Percentiles rank a stretch among this genome's conserved stretches.
These are phyloP conservation scores for Dicycla oo DNA, from an alignment of 2,888 invertebrate genomes.

Conservation along the genomic window DNA sequence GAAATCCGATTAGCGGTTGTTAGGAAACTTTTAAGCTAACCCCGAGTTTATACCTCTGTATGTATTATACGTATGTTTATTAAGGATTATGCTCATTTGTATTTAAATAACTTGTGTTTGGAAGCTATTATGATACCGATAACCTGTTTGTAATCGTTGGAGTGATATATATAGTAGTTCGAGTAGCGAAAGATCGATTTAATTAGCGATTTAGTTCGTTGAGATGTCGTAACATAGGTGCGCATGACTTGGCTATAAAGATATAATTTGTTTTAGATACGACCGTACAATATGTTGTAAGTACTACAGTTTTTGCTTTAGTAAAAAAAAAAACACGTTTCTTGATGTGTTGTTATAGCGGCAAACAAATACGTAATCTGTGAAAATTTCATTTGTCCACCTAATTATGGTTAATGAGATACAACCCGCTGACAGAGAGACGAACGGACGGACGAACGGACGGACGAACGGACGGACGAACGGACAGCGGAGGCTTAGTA, in stretches of 20 bases:
- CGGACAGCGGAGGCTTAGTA: no score
- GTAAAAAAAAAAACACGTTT: no score
- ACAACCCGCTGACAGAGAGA: no score
- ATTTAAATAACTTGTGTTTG: conserved; percentile 50
- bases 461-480: no score
- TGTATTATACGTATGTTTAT: conserved; percentile 25
- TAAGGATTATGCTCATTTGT: conserved; percentile 43
- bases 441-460: no score
- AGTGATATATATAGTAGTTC: conserved; percentile 18
- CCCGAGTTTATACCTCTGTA: conserved; percentile 4
- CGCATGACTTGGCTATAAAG: conserved; percentile 10
- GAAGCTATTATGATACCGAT: conserved; percentile 18
- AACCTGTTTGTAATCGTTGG: conserved; percentile 43
- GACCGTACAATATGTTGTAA: no score
- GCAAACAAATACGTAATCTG: no score
- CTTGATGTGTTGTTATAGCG: no score
- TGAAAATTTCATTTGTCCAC: no score
- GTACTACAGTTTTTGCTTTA: no score
- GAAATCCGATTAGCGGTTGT: conserved; percentile 75
- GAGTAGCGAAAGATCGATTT: conserved; percentile 25
- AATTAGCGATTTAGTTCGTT: conserved; percentile 21
- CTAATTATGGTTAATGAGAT: no score
- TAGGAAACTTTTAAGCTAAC: conserved; percentile 64
- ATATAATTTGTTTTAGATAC: not conserved
- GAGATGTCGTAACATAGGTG: not conserved